These are phyloP conservation scores for Torymus auratus DNA, from an alignment of 2,888 invertebrate genomes.

Conservation along the genomic window DNA sequence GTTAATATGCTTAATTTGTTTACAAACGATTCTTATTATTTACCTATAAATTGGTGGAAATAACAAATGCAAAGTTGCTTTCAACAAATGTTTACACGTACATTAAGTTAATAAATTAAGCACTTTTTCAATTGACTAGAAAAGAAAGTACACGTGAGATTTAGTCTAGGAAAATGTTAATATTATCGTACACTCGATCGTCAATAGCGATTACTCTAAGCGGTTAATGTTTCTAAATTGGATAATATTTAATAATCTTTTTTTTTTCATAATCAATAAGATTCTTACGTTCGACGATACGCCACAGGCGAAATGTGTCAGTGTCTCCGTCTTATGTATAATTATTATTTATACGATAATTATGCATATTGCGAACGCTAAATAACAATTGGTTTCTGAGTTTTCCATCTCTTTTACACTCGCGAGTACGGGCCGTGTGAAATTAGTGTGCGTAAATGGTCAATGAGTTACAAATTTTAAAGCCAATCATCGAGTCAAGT, in stretches of 20 bases:
- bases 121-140: neutral
- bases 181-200: neutral
- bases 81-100: neutral
- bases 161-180: conserved; percentile 19
- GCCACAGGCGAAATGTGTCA: conserved; percentile 22
- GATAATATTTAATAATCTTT: conserved; percentile 28
- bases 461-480: neutral
- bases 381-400: conserved; percentile 48
- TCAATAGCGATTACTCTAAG: conserved; percentile 33
- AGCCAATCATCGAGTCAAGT: neutral
- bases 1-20: neutral
- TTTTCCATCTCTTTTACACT: conserved; percentile 50
- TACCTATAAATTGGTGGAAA: too few species aligned
- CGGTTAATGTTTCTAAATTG: conserved; percentile 38
- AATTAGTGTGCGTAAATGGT: too few species aligned
- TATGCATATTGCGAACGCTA: conserved; percentile 49
- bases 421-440: neutral
- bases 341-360: conserved; percentile 21
- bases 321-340: conserved; percentile 20
- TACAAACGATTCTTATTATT: neutral
- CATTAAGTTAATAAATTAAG: neutral
- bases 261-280: conserved; percentile 35
- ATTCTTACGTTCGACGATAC: conserved; percentile 48
- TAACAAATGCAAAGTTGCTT: too few species aligned
- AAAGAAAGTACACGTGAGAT: too few species aligned